These are phyloP conservation scores for Gymnoscopelus microlampas DNA, from an alignment of 2,797 vertebrate species.

Conservation along the genomic window DNA sequence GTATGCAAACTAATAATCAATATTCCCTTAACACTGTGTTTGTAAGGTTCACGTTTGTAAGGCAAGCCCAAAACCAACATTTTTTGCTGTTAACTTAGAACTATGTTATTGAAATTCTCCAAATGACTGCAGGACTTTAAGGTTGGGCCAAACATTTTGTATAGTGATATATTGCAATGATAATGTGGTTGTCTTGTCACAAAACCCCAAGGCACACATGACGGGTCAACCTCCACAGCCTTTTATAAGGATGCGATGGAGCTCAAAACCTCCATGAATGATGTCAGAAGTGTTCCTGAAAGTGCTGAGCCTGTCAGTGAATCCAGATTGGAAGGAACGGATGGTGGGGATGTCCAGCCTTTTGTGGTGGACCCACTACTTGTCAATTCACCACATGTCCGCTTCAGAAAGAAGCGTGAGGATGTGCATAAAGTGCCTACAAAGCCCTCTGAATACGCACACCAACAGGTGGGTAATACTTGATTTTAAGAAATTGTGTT, in stretches of 20 bases:
- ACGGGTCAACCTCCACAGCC: neutral
- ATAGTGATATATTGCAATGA: too few relatives aligned
- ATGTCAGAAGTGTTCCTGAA: neutral
- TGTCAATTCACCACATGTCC: conserved; percentile 70
- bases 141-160: too few relatives aligned
- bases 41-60: too few relatives aligned
- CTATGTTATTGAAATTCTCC: too few relatives aligned
- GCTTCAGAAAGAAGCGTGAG: conserved; percentile 69
- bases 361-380: conserved; percentile 72
- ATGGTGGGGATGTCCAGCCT: neutral
- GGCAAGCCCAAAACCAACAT: too few relatives aligned
- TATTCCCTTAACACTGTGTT: too few relatives aligned
- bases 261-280: neutral
- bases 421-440: conserved; percentile 42
- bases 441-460: conserved; percentile 1
- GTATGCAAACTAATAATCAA: too few relatives aligned
- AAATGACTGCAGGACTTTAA: too few relatives aligned
- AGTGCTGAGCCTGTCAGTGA: neutral
- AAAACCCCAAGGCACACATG: neutral
- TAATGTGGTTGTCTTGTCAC: too few relatives aligned
- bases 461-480: conserved; percentile 61
- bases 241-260: conserved; percentile 7
- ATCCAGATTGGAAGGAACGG: conserved; percentile 1
- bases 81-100: too few relatives aligned
- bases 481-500: neutral